These are phyloP conservation scores for Amaurobius ferox DNA, from an alignment of 2,888 invertebrate genomes.

Conservation along the genomic window DNA sequence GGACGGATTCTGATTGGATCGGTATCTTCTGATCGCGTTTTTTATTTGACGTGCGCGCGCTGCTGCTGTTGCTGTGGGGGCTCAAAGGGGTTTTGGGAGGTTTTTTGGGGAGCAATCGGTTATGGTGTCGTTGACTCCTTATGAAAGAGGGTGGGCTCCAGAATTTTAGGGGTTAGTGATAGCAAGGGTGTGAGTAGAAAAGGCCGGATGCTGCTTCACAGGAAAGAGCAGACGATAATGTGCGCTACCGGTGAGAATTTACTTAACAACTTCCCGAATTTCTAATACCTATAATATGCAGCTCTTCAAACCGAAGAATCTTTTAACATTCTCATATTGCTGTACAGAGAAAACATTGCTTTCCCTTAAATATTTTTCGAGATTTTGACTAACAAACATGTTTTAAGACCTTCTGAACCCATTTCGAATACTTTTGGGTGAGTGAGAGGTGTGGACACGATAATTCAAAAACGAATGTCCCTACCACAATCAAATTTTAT, in stretches of 20 bases:
- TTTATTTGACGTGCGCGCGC: slow-evolving; percentile 33
- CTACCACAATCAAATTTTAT: too few relatives aligned
- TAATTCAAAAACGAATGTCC: too few relatives aligned
- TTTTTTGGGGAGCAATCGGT: slow-evolving; percentile 37
- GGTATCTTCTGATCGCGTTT: slow-evolving; percentile 30
- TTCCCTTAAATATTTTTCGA: too few relatives aligned
- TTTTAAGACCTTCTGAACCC: too few relatives aligned
- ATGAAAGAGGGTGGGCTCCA: slow-evolving; percentile 15
- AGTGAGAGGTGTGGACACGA: too few relatives aligned
- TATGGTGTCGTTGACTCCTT: slow-evolving; percentile 56
- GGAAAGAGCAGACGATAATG: background rate
- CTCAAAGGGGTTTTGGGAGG: background rate
- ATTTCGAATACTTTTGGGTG: too few relatives aligned
- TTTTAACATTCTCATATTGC: too few relatives aligned
- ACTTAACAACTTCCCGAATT: too few relatives aligned
- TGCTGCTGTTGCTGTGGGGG: slow-evolving; percentile 24
- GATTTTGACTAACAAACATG: too few relatives aligned
- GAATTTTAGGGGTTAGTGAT: slow-evolving; percentile 62
- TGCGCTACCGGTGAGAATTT: background rate
- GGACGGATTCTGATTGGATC: slow-evolving; percentile 34
- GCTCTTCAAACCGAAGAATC: too few relatives aligned
- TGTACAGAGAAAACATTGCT: too few relatives aligned
- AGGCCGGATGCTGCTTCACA: slow-evolving; percentile 42
- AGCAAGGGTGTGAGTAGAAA: slow-evolving; percentile 45
- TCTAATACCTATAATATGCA: too few relatives aligned